A percentile compares a stretch with the other conserved stretches of the same genome.
These are phyloP conservation scores for Homarus americanus DNA, from an alignment of 1,140 invertebrate genomes.

Conservation along the genomic window DNA sequence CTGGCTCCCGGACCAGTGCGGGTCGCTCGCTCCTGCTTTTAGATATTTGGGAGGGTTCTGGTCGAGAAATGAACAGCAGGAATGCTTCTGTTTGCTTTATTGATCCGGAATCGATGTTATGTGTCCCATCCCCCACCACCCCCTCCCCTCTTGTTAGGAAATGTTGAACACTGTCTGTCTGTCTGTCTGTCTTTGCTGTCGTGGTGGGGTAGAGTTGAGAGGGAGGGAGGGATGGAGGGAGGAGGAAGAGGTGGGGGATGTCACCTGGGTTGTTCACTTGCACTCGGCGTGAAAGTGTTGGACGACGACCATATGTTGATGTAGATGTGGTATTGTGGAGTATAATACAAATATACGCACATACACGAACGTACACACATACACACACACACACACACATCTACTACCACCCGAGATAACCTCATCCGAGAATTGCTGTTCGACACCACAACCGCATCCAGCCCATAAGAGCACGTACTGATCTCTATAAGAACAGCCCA, in stretches of 20 bases:
- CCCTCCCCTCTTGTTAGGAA: not conserved
- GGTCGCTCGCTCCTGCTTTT: slow-evolving; percentile 46
- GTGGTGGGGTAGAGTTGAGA: not conserved
- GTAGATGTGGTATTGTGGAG: not conserved
- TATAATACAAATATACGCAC: not conserved
- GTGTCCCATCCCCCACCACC: not conserved
- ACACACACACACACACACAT: not conserved
- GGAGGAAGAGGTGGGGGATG: not conserved
- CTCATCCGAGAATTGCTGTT: no score
- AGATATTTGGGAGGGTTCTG: slow-evolving; percentile 27
- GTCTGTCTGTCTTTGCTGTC: not conserved
- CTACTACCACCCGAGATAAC: not conserved
- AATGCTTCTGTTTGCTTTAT: slow-evolving; percentile 58
- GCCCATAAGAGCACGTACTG: no score
- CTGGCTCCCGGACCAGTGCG: slow-evolving; percentile 50
- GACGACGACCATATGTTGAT: not conserved
- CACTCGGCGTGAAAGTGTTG: no score
- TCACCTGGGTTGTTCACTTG: no score
- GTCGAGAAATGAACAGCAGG: slow-evolving; percentile 35
- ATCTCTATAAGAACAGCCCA: no score
- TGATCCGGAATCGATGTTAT: slow-evolving; percentile 16
- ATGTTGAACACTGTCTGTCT: not conserved
- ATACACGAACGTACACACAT: not conserved
- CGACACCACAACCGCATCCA: no score
- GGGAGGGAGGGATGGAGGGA: not conserved